phyloP scores from a whole-genome alignment of 1,140 invertebrate species.

The Gonioctena quinquepunctata region DNA sequence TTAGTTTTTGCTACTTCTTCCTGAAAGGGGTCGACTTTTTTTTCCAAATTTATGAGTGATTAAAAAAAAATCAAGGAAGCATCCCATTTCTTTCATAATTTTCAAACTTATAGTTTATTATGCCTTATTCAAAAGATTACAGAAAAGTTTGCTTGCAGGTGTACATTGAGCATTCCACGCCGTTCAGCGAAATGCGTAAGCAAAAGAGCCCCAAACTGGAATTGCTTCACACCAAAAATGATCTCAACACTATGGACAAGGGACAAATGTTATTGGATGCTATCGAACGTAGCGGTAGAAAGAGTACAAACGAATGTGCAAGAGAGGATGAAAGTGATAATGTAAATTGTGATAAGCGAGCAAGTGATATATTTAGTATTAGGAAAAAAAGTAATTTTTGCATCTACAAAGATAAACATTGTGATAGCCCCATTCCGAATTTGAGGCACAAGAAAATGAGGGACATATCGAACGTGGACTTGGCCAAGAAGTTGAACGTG shows the following conservation, averaged over 20 bases:
- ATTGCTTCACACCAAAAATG: slow-evolving; percentile 30
- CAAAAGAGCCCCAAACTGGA: not conserved
- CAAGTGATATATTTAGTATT: slow-evolving; percentile 51
- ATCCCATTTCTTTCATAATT: too few species aligned
- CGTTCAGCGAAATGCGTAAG: not conserved
- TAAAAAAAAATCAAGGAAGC: too few species aligned
- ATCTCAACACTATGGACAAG: slow-evolving; percentile 55
- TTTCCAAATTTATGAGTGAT: too few species aligned
- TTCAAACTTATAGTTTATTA: too few species aligned
- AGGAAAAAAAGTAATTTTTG: slow-evolving; percentile 46
- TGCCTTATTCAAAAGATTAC: too few species aligned
- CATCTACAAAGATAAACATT: slow-evolving; percentile 45
- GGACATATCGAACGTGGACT: slow-evolving; percentile 38
- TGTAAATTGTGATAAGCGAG: slow-evolving; percentile 50
- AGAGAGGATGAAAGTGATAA: slow-evolving; percentile 44
- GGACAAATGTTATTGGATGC: slow-evolving; percentile 61
- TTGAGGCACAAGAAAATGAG: slow-evolving; percentile 26
- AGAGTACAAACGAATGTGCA: slow-evolving; percentile 27
- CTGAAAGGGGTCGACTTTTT: too few species aligned
- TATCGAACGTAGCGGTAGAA: slow-evolving; percentile 55
- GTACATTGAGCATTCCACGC: not conserved
- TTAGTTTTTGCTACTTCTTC: too few species aligned
- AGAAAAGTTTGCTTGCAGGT: too few species aligned
- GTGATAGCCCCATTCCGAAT: slow-evolving; percentile 46
- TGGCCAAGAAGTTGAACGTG: slow-evolving; percentile 20